These are phyloP conservation scores for Hemibagrus guttatus DNA, from an alignment of 2,797 vertebrate genomes.

Conservation along the genomic window DNA sequence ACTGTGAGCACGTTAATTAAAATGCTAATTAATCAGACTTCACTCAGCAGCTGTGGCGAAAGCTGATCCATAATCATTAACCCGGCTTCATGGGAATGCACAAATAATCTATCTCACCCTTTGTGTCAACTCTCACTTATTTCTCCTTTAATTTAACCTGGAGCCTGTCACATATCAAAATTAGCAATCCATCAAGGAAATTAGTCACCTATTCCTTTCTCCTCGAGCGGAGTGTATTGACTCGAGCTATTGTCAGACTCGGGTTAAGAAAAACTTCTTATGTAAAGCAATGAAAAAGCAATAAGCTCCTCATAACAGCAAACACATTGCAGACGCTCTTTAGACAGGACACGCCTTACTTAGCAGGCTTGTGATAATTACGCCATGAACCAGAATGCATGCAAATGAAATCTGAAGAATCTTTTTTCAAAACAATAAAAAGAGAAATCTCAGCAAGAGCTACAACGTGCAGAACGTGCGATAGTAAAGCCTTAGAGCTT, in stretches of 20 bases:
- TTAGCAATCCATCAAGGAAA: background rate
- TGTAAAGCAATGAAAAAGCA: slow-evolving; percentile 34
- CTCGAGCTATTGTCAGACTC: background rate
- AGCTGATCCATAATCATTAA: slow-evolving; percentile 30
- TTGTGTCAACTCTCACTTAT: slow-evolving; percentile 28
- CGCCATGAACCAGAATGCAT: background rate
- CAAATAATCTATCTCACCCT: slow-evolving; percentile 23
- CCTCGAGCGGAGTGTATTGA: background rate
- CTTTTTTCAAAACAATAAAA: background rate
- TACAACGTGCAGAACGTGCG: background rate
- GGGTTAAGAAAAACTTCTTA: slow-evolving; percentile 31
- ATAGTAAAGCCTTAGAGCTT: background rate
- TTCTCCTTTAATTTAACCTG: slow-evolving; percentile 12
- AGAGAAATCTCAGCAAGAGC: background rate
- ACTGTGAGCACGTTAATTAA: slow-evolving; percentile 25
- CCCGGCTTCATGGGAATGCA: slow-evolving; percentile 31
- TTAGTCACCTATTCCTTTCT: slow-evolving; percentile 23
- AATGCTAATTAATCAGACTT: slow-evolving; percentile 10
- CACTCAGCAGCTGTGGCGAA: background rate
- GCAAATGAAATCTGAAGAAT: background rate
- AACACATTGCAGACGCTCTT: slow-evolving; percentile 7
- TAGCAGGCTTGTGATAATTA: background rate
- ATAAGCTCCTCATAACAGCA: slow-evolving; percentile 8
- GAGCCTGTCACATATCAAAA: background rate
- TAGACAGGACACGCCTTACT: slow-evolving; percentile 15